These are phyloP conservation scores for Bos taurus DNA, from an alignment of 2,113 vertebrate species.

Conservation along the genomic window DNA sequence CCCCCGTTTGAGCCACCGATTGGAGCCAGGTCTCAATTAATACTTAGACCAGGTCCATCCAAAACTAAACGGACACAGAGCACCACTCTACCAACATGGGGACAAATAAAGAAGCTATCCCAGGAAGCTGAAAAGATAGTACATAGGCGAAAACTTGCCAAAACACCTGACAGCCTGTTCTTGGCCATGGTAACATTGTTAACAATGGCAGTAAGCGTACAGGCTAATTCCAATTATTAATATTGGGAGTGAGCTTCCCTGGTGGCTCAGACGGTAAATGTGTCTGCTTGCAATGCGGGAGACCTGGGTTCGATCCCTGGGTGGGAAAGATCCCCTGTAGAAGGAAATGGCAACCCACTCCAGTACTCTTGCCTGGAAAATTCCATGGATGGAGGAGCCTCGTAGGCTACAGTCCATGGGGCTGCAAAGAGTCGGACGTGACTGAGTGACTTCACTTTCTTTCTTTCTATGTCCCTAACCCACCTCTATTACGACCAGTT, in stretches of 20 bases:
- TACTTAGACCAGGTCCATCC: background rate
- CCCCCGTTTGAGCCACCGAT: background rate
- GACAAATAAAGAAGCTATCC: background rate
- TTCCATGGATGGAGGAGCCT: background rate
- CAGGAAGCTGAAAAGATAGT: background rate
- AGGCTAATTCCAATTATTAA: background rate
- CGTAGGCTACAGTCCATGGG: background rate
- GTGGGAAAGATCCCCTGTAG: background rate
- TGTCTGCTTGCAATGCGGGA: background rate
- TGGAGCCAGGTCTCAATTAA: background rate
- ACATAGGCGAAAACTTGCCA: background rate
- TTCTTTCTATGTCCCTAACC: background rate
- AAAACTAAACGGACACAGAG: background rate
- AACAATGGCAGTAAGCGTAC: background rate
- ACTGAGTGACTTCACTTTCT: background rate
- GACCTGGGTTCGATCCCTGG: background rate
- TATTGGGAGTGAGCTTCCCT: background rate
- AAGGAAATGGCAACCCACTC: background rate
- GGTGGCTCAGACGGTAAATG: background rate
- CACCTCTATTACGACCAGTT: background rate
- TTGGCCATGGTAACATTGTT: background rate
- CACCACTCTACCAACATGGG: background rate
- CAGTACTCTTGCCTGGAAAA: background rate
- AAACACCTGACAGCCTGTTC: background rate
- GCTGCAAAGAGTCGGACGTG: fast-evolving